Evolutionary conservation across 2,888 invertebrate genomes (phyloP).

Genomic region (Apamea epomidion): DNA sequence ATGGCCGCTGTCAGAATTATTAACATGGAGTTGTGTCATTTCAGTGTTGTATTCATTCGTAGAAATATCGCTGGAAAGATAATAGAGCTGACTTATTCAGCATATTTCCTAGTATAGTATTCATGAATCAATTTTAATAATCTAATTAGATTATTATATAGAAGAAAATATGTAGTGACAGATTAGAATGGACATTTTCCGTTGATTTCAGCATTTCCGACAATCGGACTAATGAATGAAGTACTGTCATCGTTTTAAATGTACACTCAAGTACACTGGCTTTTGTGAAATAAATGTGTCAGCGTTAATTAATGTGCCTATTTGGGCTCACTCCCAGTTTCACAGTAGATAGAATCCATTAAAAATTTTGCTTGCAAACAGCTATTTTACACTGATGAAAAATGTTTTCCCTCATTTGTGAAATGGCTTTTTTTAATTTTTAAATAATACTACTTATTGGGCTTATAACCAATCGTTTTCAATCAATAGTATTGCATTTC

Average conservation of each 20-base stretch:
- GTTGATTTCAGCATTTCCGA: conserved; percentile 34
- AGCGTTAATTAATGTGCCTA: conserved; percentile 33
- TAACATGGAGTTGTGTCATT: conserved; percentile 58
- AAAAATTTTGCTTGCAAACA: conserved; percentile 11
- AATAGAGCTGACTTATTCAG: conserved; percentile 34
- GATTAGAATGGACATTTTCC: conserved; percentile 29
- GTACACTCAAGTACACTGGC: conserved; percentile 31
- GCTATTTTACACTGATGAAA: conserved; percentile 30
- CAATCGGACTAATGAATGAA: conserved; percentile 37
- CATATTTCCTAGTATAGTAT: conserved; percentile 23
- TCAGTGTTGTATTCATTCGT: conserved; percentile 53
- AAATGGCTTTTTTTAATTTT: conserved; percentile 25
- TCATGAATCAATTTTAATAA: conserved; percentile 42
- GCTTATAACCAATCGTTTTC: neutral
- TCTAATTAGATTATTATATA: conserved; percentile 5
- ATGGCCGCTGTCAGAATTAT: conserved; percentile 54
- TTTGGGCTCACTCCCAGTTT: conserved; percentile 33
- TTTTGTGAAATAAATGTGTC: conserved; percentile 37
- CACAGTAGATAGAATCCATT: conserved; percentile 17
- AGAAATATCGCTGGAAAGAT: conserved; percentile 35
- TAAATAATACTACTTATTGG: neutral
- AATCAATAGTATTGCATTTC: neutral
- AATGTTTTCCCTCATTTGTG: conserved; percentile 7
- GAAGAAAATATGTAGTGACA: conserved; percentile 15
- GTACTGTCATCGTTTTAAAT: conserved; percentile 41